These are phyloP conservation scores for Bambusicola thoracicus DNA, from an alignment of 2,113 vertebrate species.

Conservation along the genomic window DNA sequence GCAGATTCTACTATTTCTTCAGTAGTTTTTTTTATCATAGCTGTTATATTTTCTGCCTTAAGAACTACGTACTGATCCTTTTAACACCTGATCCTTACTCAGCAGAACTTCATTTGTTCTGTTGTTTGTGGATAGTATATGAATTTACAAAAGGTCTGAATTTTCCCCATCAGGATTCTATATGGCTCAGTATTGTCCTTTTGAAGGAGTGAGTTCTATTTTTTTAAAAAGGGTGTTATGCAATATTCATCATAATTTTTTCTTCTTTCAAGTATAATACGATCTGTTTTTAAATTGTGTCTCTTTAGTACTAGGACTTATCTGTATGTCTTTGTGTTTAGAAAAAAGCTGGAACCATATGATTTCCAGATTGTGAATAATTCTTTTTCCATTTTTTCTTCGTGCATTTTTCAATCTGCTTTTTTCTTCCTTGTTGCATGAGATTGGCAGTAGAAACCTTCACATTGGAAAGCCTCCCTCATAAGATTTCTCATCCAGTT, in stretches of 20 bases:
- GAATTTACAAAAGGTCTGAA: background rate
- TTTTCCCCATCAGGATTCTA: background rate
- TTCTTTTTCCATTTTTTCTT: background rate
- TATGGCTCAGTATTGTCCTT: background rate
- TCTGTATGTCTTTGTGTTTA: background rate
- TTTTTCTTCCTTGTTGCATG: background rate
- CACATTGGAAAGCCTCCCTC: background rate
- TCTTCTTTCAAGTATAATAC: background rate
- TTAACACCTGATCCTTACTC: background rate
- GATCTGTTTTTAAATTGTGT: background rate
- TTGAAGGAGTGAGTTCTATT: background rate
- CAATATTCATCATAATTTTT: background rate
- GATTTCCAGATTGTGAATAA: background rate
- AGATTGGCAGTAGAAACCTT: background rate
- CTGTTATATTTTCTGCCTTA: background rate
- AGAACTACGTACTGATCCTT: background rate
- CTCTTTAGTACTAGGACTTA: background rate
- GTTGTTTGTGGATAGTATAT: background rate
- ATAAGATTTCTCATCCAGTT: background rate
- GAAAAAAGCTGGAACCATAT: background rate
- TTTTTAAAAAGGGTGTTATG: background rate
- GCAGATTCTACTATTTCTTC: background rate
- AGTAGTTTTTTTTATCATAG: background rate
- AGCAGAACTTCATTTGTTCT: background rate
- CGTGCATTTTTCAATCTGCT: background rate